These are phyloP conservation scores for Caradrina clavipalpis DNA, from an alignment of 2,888 invertebrate species.

Conservation along the genomic window DNA sequence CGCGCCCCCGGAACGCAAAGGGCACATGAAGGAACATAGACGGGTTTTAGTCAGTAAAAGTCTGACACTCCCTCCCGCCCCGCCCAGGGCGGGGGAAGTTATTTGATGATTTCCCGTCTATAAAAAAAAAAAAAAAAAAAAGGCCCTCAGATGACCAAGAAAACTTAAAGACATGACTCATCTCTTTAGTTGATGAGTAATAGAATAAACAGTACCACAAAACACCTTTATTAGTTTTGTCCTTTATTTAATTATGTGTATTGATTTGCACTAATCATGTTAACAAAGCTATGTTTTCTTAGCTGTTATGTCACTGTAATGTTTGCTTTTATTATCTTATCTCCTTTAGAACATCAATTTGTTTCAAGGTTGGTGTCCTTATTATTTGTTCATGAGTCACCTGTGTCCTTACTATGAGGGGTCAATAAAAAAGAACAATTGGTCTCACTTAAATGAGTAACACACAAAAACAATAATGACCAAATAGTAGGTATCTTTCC, in stretches of 20 bases:
- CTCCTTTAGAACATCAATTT: conserved; percentile 14
- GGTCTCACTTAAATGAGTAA: conserved; percentile 38
- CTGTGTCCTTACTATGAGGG: conserved; percentile 36
- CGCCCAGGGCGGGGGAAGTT: too few species aligned
- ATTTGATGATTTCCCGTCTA: too few species aligned
- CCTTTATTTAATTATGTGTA: conserved; percentile 10
- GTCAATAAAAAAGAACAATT: conserved; percentile 41
- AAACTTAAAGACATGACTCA: conserved; percentile 24
- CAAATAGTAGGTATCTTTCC: conserved; percentile 9
- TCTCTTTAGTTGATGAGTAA: conserved; percentile 19
- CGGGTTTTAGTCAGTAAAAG: too few species aligned
- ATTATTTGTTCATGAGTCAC: conserved; percentile 34
- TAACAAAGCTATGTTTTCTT: conserved; percentile 1
- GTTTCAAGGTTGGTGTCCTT: conserved; percentile 34
- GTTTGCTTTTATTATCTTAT: conserved; percentile 31
- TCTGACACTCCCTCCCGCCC: too few species aligned
- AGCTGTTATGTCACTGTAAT: conserved; percentile 6
- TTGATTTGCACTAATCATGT: not conserved
- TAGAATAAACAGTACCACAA: conserved; percentile 11
- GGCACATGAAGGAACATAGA: too few species aligned
- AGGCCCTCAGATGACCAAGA: conserved; percentile 19
- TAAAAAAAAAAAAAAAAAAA: too few species aligned
- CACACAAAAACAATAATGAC: conserved; percentile 2
- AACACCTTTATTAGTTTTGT: conserved; percentile 14
- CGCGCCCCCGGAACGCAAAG: too few species aligned